Evolutionary conservation across 2,797 vertebrate species (phyloP).

Genomic region (Aeoliscus strigatus): DNA sequence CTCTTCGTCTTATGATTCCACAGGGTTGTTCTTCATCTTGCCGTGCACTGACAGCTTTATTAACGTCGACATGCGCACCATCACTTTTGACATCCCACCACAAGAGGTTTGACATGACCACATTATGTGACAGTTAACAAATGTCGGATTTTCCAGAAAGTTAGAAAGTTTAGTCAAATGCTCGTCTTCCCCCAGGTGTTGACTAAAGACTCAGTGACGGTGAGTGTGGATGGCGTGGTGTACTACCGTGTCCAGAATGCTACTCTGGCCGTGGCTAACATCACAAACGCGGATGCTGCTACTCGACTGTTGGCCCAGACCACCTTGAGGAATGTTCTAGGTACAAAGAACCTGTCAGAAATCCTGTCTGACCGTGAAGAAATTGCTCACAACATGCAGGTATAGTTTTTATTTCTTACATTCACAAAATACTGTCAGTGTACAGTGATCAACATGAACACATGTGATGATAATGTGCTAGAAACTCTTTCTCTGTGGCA

Average conservation of each 20-base stretch:
- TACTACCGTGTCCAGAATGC: conserved; percentile 95
- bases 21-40: conserved; percentile 92
- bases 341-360: conserved; percentile 92
- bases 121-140: conserved; percentile 15
- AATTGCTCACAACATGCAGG: conserved; percentile 96
- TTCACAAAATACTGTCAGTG: too few relatives aligned
- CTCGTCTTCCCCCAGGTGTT: conserved; percentile 74
- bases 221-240: conserved; percentile 92
- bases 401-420: conserved; percentile 37
- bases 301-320: conserved; percentile 92
- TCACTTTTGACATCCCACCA: conserved; percentile 94
- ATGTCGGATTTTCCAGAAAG: conserved; percentile 7
- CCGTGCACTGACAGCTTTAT: conserved; percentile 95
- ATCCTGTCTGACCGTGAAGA: conserved; percentile 95
- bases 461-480: too few relatives aligned
- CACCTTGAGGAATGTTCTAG: conserved; percentile 90
- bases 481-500: too few relatives aligned
- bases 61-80: conserved; percentile 96
- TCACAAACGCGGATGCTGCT: conserved; percentile 91
- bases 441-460: too few relatives aligned
- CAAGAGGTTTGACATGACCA: conserved; percentile 81
- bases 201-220: conserved; percentile 93
- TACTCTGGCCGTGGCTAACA: conserved; percentile 88
- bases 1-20: conserved; percentile 42
- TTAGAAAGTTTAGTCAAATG: conserved; percentile 5